A percentile compares a stretch with the other conserved stretches of the same genome.
phyloP scores from a whole-genome alignment of 1,140 invertebrate species.

The Atta texana region DNA sequence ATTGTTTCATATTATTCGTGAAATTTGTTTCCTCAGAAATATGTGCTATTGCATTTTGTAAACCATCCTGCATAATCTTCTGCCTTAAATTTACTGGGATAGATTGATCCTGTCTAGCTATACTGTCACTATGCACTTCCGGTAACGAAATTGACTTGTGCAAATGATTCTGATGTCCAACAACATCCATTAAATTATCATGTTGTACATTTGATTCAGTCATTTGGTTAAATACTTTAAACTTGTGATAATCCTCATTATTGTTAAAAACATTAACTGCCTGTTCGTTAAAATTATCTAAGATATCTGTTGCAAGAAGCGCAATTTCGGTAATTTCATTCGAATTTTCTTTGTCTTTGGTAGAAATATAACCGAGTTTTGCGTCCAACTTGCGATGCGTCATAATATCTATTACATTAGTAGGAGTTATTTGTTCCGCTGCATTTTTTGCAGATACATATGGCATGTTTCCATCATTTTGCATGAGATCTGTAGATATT shows the following conservation, averaged over 20 bases:
- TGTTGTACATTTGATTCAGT: slow-evolving; percentile 50
- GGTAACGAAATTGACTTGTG: slow-evolving; percentile 56
- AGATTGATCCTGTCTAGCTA: slow-evolving; percentile 41
- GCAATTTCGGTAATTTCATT: slow-evolving; percentile 53
- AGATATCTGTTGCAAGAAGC: slow-evolving; percentile 64
- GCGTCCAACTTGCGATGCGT: slow-evolving; percentile 44
- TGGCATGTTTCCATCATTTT: slow-evolving; percentile 67
- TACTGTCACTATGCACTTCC: slow-evolving; percentile 30
- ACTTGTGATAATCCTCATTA: slow-evolving; percentile 72
- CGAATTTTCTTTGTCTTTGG: slow-evolving; percentile 64
- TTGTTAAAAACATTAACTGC: slow-evolving; percentile 70
- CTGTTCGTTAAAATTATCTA: slow-evolving; percentile 68
- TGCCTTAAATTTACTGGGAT: slow-evolving; percentile 79
- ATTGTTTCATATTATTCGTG: slow-evolving; percentile 61
- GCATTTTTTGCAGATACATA: slow-evolving; percentile 73
- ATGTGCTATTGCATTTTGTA: slow-evolving; percentile 80
- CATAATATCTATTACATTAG: slow-evolving; percentile 67
- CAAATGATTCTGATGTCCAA: slow-evolving; percentile 25
- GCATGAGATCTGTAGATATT: slow-evolving; percentile 67
- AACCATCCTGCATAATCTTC: slow-evolving; percentile 80
- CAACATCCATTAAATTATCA: slow-evolving; percentile 45
- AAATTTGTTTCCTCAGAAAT: slow-evolving; percentile 74
- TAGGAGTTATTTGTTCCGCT: slow-evolving; percentile 58
- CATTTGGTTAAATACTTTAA: slow-evolving; percentile 76
- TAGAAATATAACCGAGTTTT: slow-evolving; percentile 65